Base-by-base conservation (phyloP, 2,888 invertebrate species). In the Sisyra terminalis region DNA sequence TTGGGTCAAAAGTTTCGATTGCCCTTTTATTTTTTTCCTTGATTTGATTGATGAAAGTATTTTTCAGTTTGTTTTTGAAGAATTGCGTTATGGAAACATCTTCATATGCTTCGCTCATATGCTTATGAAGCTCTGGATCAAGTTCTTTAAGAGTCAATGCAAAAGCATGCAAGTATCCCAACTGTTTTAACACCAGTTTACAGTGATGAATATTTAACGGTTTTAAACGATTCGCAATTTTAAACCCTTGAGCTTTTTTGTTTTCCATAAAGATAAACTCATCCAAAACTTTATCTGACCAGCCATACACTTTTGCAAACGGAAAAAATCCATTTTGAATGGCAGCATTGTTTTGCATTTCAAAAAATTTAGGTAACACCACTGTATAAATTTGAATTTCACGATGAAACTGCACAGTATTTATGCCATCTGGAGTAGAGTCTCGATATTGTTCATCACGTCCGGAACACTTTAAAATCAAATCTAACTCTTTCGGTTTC, bases 351-450 rank as follows among this genome's bases (percentile, higher is more conserved):
- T 42, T 15, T 40, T 47, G 47, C 8, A 49, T 29, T 37, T 46
- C 44, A 10, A 17, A 13, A 32, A 47, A 46, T 29, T 44, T 44
- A 3, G 45, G 42, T 29, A 49, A 47, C 31, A 48, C 38, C n/a
- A 39, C 39, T 6, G 18, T 39, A 40, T 49, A 48, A 30, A 13
- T 18, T 14, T 18, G 30, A n/a, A 43, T 16, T 30, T 43, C 43
- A 9, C 43, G 37, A 15, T 37, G 18, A 17, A 38, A 43, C 3
- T 37, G 7, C 24, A 24, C 24, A 24, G 24, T 24, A 7, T 24
- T 11, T 3, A 11, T 7, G 13, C 29, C 15, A 5, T 15, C 13
- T n/a, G 13, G 16, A 2, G 16, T 10, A 9, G 16, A n/a, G 17
- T 43, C 16, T 11, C 43, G 32, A 24, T 37, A 37, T 5, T n/a